These are phyloP conservation scores for Hyalella azteca DNA, from an alignment of 2,888 invertebrate species.

Conservation along the genomic window DNA sequence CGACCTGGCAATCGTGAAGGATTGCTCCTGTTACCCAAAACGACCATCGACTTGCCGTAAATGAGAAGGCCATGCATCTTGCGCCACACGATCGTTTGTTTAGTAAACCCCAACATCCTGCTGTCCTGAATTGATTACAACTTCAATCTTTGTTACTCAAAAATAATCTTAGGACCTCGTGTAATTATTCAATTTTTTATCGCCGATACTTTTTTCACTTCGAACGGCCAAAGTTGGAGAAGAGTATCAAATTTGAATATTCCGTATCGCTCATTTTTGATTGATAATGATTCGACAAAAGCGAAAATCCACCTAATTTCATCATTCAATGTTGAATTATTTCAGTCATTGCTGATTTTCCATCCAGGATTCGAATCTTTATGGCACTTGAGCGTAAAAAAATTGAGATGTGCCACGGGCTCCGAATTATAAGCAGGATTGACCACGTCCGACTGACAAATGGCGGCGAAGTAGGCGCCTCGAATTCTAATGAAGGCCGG, in stretches of 20 bases:
- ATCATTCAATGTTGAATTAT: no score
- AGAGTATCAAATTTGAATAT: no score
- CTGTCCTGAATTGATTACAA: no score
- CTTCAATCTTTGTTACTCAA: no score
- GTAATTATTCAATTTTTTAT: no score
- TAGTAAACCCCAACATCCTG: no score
- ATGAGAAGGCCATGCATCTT: constrained; percentile 12
- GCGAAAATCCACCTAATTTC: no score
- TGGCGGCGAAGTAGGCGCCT: neutral
- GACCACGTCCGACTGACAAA: constrained; percentile 37
- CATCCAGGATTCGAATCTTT: constrained; percentile 22
- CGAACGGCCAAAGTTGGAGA: no score
- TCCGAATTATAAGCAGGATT: constrained; percentile 35
- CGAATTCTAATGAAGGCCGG: constrained; percentile 15
- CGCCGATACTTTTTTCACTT: no score
- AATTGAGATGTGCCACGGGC: constrained; percentile 36
- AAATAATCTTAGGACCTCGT: no score
- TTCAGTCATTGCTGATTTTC: constrained; percentile 18
- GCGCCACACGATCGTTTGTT: neutral
- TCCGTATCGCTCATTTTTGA: no score
- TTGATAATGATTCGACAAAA: no score
- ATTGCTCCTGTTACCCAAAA: neutral
- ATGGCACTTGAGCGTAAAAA: constrained; percentile 27
- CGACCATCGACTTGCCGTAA: constrained; percentile 8
- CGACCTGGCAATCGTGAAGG: constrained; percentile 30